Evolutionary conservation across 2,113 vertebrate species (phyloP).

Genomic region (Brachirus orientalis): DNA sequence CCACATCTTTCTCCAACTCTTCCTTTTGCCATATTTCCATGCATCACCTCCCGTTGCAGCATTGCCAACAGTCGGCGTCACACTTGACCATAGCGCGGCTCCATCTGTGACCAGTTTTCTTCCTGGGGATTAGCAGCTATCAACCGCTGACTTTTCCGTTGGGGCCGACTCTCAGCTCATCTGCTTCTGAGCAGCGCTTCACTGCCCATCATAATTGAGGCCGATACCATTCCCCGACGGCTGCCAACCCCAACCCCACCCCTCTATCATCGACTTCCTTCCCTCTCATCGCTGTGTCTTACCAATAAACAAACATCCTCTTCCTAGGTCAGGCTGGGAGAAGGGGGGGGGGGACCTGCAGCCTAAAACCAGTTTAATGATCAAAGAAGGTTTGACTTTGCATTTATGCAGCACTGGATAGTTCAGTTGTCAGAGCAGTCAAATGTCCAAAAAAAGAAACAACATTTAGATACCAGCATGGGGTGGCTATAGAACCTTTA

Average conservation of each 20-base stretch:
- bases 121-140: constrained; percentile 77
- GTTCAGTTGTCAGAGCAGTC: too few species aligned
- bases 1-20: too few species aligned
- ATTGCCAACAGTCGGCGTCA: constrained; percentile 30
- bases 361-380: background rate
- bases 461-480: too few species aligned
- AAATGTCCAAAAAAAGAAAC: too few species aligned
- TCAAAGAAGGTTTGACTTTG: background rate
- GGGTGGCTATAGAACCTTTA: too few species aligned
- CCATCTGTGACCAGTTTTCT: constrained; percentile 65
- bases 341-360: too few species aligned
- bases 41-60: constrained; percentile 4
- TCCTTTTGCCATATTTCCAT: background rate
- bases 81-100: constrained; percentile 56
- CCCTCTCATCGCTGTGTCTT: constrained; percentile 28
- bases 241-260: constrained; percentile 28
- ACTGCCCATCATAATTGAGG: constrained; percentile 81
- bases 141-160: constrained; percentile 62
- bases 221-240: constrained; percentile 69
- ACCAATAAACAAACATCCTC: constrained; percentile 48
- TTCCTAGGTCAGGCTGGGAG: too few species aligned
- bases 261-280: background rate
- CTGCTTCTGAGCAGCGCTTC: constrained; percentile 73
- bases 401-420: too few species aligned
- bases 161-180: constrained; percentile 70